Base-by-base conservation (phyloP, 1,140 invertebrate species). In the Aphidius ervi region DNA sequence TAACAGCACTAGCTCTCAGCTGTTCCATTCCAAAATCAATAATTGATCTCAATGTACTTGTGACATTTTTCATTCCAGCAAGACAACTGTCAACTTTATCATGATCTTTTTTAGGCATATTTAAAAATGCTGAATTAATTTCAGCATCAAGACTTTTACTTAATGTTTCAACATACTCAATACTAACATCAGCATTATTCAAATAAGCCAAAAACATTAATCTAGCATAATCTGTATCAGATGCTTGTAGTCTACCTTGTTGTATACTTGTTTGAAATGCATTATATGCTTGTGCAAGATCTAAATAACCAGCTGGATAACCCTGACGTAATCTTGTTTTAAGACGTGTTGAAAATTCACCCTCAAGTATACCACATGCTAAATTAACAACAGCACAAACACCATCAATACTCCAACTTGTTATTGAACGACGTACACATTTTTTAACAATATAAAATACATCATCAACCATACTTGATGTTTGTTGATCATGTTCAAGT, bases 391-490 rank as follows among this genome's bases (percentile, higher is more conserved):
- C 93, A 41, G 95, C 95, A 82, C 97, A 99, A 49, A 95, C 88
- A 46, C 95, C 96, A 77, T 99, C 96, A 49, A 98, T 85, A 73
- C 91, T 98, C 67, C 90, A 90, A 70, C 90, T 96, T 6, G 89
- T 89, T 55, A 96, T 85, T 16, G 93, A 88, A 60, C 97, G 87
- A 69, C 92, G 91, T 43, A 98, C 90, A 72, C 93, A 95, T 81
- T 99, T 99, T 67, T 95, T 92, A 1, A 98, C 87, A 64, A 99
- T 96, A 74, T 96, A 99, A 77, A 99, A 99, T 4, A 97, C 89
- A 82, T 99, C 96, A 78, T 99, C 97, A 0, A 99, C 89, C 82
- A 99, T 89, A 67, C 92, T 96, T 0, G 95, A 97, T 4, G 88
- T 93, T 61, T 90, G 83, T 53, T 89, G 86, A 39, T 87, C 87